Evolutionary conservation across 2,888 invertebrate genomes (phyloP).

Genomic region (Pimpla rufipes): DNA sequence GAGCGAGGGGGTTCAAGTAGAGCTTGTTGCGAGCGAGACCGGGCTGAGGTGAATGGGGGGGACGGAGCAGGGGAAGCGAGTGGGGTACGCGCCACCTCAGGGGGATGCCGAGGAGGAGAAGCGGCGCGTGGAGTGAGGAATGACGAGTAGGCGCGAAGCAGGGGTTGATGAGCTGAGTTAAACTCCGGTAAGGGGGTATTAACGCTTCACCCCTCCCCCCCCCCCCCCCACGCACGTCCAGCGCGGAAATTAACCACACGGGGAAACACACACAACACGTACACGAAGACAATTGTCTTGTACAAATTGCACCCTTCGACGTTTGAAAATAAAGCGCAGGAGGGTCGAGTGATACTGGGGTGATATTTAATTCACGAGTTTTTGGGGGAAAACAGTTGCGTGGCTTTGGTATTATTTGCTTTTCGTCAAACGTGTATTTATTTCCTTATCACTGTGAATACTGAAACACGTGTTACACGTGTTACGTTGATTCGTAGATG

Average conservation of each 20-base stretch:
- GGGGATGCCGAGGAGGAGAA: conserved; percentile 12
- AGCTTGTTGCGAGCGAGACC: conserved; percentile 12
- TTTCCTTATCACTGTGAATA: no score
- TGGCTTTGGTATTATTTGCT: no score
- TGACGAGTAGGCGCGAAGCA: conserved; percentile 42
- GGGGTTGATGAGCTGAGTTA: conserved; percentile 63
- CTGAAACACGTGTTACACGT: no score
- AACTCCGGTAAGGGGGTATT: conserved; percentile 57
- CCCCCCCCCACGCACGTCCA: conserved; percentile 17
- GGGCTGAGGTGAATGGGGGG: no score
- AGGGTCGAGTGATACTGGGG: not conserved
- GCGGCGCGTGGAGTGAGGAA: conserved; percentile 27
- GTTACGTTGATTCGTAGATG: no score
- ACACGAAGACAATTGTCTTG: conserved; percentile 1
- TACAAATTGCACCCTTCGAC: not conserved
- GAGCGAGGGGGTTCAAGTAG: not conserved
- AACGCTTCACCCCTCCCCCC: conserved; percentile 36
- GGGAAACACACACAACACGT: not conserved
- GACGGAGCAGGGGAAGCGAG: not conserved
- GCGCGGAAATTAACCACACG: conserved; percentile 45
- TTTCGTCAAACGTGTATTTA: no score
- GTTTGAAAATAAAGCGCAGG: not conserved
- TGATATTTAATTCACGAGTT: not conserved
- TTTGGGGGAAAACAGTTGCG: no score
- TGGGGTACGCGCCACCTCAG: not conserved